Percentiles rank a stretch among this genome's conserved stretches.
Conservation (phyloP, 2,888 invertebrate genomes). For the Hermodice carunculata region DNA sequence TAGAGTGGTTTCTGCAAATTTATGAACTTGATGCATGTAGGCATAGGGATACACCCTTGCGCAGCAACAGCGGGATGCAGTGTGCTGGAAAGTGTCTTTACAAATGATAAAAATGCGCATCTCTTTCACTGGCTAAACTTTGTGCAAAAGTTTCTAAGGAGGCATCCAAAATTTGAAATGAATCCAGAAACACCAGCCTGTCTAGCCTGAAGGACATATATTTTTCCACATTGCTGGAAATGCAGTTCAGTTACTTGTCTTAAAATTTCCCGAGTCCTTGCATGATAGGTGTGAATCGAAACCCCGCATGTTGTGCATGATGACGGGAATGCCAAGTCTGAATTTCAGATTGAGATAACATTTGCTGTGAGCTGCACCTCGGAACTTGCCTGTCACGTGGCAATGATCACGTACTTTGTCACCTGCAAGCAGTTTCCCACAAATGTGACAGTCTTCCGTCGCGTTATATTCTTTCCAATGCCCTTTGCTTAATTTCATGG, state of each 20-base stretch:
- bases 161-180: too few species aligned
- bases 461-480: not conserved
- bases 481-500: not conserved
- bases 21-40: not conserved
- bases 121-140: too few species aligned
- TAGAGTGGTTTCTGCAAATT: not conserved
- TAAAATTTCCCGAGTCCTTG: constrained; percentile 1
- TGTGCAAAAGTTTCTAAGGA: too few species aligned
- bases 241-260: constrained; percentile 22
- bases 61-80: constrained; percentile 7
- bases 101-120: constrained; percentile 10
- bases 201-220: constrained; percentile 39
- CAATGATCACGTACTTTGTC: constrained; percentile 27
- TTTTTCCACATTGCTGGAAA: constrained; percentile 35
- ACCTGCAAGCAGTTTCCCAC: not conserved
- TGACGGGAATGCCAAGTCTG: constrained; percentile 6
- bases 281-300: constrained; percentile 17
- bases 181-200: too few species aligned
- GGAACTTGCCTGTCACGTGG: constrained; percentile 26
- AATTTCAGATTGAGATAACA: constrained; percentile 1
- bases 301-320: constrained; percentile 14
- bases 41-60: constrained; percentile 2
- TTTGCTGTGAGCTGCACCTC: constrained; percentile 32
- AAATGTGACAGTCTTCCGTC: constrained; percentile 1
- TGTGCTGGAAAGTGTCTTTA: not conserved